phyloP scores from a whole-genome alignment of 2,797 vertebrate species.

The Bufotes viridis region DNA sequence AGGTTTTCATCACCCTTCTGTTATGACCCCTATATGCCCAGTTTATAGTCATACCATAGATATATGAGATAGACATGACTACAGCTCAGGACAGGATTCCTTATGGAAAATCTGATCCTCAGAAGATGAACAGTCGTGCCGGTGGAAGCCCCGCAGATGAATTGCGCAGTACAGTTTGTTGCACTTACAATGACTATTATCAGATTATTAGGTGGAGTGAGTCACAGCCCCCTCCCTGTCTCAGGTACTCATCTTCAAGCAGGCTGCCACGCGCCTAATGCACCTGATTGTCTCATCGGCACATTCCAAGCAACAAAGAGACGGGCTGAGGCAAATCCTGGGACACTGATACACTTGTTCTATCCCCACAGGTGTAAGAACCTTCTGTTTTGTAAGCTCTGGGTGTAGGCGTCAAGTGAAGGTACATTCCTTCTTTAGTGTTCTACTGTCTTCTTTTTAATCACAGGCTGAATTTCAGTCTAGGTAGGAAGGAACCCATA shows the following conservation, averaged over 20 bases:
- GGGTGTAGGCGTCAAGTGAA: slow-evolving; percentile 74
- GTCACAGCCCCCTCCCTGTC: slow-evolving; percentile 77
- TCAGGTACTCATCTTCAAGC: slow-evolving; percentile 82
- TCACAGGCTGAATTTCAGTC: slow-evolving; percentile 68
- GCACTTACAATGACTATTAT: slow-evolving; percentile 74
- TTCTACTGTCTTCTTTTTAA: slow-evolving; percentile 68
- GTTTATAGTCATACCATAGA: slow-evolving; percentile 33
- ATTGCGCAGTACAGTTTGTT: slow-evolving; percentile 72
- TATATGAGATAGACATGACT: background rate
- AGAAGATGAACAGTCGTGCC: slow-evolving; percentile 29
- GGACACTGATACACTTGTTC: slow-evolving; percentile 99
- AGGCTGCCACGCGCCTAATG: slow-evolving; percentile 93
- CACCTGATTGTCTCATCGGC: slow-evolving; percentile 96
- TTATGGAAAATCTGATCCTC: slow-evolving; percentile 43
- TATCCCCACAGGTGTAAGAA: slow-evolving; percentile 93
- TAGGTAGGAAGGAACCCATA: slow-evolving; percentile 65
- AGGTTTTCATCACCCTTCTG: slow-evolving; percentile 28
- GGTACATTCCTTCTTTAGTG: slow-evolving; percentile 77
- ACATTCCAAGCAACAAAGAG: slow-evolving; percentile 86
- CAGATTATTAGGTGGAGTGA: slow-evolving; percentile 73
- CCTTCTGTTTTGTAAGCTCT: slow-evolving; percentile 78
- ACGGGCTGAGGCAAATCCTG: slow-evolving; percentile 84
- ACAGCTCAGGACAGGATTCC: slow-evolving; percentile 31
- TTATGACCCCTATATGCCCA: slow-evolving; percentile 26
- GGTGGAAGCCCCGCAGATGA: slow-evolving; percentile 65